Percentiles rank a stretch among this genome's conserved stretches.
Evolutionary conservation across 2,113 vertebrate species (phyloP).

Genomic region (Ondatra zibethicus): DNA sequence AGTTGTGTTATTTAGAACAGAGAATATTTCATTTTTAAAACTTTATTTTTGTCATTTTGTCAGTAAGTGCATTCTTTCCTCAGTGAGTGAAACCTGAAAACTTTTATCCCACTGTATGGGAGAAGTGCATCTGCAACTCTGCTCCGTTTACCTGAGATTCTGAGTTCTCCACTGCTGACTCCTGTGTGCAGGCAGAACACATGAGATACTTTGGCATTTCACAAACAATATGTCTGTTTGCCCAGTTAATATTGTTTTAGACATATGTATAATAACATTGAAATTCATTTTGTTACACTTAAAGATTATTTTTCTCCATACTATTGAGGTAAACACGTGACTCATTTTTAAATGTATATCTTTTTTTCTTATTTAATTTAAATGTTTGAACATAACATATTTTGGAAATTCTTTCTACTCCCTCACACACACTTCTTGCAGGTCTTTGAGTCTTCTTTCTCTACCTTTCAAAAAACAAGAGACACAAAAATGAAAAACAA

Average conservation of each 20-base stretch:
- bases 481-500: neutral
- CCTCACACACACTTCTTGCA: neutral
- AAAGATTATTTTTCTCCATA: neutral
- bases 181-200: neutral
- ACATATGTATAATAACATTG: neutral
- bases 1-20: accelerated
- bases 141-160: neutral
- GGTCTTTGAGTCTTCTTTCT: neutral
- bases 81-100: neutral
- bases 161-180: neutral
- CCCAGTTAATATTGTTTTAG: neutral
- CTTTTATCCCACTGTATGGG: neutral
- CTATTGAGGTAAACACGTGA: neutral
- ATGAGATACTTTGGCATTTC: neutral
- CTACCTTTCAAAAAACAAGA: neutral
- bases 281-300: neutral
- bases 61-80: neutral
- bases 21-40: neutral
- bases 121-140: neutral
- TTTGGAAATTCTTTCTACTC: neutral
- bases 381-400: neutral
- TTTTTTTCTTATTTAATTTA: neutral
- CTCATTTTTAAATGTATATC: neutral
- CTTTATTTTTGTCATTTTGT: neutral
- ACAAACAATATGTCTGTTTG: neutral